Conservation (phyloP, 2,797 vertebrate species). For the Micromesistius poutassou region DNA sequence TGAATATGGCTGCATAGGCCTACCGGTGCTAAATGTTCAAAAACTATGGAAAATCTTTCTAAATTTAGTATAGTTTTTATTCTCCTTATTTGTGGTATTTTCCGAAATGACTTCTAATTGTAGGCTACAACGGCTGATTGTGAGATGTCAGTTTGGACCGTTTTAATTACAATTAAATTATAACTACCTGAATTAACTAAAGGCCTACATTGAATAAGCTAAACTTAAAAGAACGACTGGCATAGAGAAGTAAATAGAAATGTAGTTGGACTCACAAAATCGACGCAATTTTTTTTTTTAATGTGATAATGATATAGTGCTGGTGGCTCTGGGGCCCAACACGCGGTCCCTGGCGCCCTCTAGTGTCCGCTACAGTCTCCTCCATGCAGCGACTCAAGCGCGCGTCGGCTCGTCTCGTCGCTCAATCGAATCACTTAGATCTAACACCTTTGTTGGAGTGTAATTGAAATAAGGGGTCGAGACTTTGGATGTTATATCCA, state of each 20-base stretch:
- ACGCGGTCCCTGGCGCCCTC: not conserved
- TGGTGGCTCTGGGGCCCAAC: not conserved
- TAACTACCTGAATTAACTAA: not conserved
- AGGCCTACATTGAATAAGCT: not conserved
- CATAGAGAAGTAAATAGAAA: not conserved
- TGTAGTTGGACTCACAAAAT: not conserved
- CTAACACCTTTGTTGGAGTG: not conserved
- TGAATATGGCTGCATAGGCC: not conserved
- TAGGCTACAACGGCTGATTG: too few relatives aligned
- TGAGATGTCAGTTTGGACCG: not conserved
- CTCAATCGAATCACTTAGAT: not conserved
- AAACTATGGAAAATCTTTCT: not conserved
- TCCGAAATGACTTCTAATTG: not conserved
- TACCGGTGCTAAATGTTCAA: not conserved
- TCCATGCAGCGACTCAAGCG: not conserved
- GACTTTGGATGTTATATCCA: too few relatives aligned
- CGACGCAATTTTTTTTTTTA: not conserved
- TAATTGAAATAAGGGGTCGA: not conserved
- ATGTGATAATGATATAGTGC: not conserved
- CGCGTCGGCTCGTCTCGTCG: too few relatives aligned
- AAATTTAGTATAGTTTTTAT: not conserved
- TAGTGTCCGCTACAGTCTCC: not conserved
- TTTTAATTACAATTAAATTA: constrained; percentile 2
- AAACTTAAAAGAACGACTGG: not conserved
- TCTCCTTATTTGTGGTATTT: not conserved